Evolutionary conservation across 2,888 invertebrate genomes (phyloP).

Genomic region (Digitonthophagus gazella): DNA sequence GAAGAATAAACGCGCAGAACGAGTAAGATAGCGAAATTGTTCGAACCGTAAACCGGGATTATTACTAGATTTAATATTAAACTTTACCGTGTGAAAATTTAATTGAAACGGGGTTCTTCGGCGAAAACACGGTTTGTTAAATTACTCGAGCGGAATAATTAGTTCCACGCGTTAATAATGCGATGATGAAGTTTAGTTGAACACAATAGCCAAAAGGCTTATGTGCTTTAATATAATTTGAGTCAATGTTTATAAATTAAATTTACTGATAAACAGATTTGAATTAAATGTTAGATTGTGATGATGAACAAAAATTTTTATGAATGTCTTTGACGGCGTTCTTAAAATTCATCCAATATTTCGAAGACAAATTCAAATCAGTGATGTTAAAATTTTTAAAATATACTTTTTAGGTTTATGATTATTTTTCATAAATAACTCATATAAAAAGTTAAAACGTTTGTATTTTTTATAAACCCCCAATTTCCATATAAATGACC

Average conservation of each 20-base stretch:
- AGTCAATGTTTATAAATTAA: background rate
- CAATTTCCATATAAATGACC: background rate
- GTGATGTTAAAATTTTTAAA: no score
- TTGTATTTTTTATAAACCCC: background rate
- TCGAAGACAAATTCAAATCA: no score
- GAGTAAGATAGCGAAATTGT: no score
- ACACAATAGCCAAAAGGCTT: background rate
- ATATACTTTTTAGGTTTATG: no score
- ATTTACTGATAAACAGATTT: background rate
- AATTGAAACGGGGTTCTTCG: background rate
- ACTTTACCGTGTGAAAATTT: background rate
- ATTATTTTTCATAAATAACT: no score
- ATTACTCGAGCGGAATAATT: background rate
- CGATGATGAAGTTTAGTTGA: background rate
- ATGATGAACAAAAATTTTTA: no score
- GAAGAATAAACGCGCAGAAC: no score
- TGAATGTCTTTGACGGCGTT: no score
- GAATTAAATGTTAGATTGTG: no score
- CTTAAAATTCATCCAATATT: no score
- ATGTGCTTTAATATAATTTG: no score
- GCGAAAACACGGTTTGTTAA: background rate
- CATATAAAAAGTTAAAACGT: background rate
- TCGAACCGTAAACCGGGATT: background rate
- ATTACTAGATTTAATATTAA: background rate
- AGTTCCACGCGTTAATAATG: background rate